Base-by-base conservation (phyloP, 2,888 invertebrate species). In the Hirtodrosophila alboralis region DNA sequence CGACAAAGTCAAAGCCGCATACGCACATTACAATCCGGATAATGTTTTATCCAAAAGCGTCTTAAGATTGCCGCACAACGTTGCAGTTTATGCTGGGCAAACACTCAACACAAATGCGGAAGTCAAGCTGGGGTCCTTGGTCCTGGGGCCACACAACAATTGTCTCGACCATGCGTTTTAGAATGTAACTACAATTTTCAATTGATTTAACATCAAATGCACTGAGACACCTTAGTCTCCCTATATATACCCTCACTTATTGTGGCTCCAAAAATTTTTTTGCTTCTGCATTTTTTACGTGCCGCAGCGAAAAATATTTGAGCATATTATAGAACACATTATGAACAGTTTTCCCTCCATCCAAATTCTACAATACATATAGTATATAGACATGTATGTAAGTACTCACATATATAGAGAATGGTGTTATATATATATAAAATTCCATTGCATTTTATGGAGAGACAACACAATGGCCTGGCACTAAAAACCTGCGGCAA, bases 401-500 rank as follows among this genome's bases (percentile, higher is more conserved):
- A 57, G 59, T 68, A 52, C 47, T 37, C 34, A 41, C 49, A 44
- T 37, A 63, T 45, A n/a, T n/a, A n/a, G n/a, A 53, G 36, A 48
- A 52, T 49, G 27, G 48, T 45, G 59, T 34, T 60, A 70, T 84
- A 81, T 73, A 70, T 60, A 70, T 84, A 81, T 73, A 70, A 78
- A 81, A 81, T 84, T 84, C 81, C 84, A 84, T 77, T 81, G 84
- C 81, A 83, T 80, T 80, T 83, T 84, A 81, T 80, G 70, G 33
- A 45, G 37, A 47, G 44, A 57, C 12, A 28, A 38, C 48, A 80
- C 81, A 80, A 77, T 77, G 72, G 72, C 66, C 66, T 49, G 57
- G 75, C 83, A 75, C 70, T 79, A 79, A 79, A 79, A 79, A 71
- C 76, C 83, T 79, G 80, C 79, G 79, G 71, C 79, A 83, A n/a